These are phyloP conservation scores for Diadophis punctatus DNA, from an alignment of 2,113 vertebrate genomes.

Conservation along the genomic window DNA sequence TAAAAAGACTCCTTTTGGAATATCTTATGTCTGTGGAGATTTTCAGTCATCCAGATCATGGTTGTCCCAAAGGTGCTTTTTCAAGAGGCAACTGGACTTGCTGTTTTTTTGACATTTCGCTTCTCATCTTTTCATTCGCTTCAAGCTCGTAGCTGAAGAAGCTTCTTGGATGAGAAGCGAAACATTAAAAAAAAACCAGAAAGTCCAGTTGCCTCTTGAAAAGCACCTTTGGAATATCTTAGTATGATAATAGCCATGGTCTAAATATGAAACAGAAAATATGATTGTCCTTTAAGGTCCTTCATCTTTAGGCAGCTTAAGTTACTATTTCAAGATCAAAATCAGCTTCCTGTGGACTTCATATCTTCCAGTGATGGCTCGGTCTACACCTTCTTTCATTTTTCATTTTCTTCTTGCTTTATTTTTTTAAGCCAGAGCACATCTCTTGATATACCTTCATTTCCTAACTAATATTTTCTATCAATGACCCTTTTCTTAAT, in stretches of 20 bases:
- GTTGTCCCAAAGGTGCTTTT: too few relatives aligned
- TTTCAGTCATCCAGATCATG: too few relatives aligned
- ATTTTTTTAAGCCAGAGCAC: constrained; percentile 36
- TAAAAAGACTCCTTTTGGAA: background rate
- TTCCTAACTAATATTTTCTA: constrained; percentile 61
- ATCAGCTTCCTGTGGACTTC: background rate
- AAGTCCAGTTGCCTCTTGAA: too few relatives aligned
- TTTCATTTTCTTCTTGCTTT: constrained; percentile 48
- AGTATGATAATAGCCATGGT: background rate
- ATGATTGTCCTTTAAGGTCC: constrained; percentile 1
- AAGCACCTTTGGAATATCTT: background rate
- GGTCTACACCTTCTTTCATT: background rate
- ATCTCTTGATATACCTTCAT: constrained; percentile 39
- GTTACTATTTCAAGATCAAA: background rate
- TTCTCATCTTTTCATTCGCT: too few relatives aligned
- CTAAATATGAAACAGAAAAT: background rate
- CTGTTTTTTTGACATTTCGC: too few relatives aligned
- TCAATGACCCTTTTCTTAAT: constrained; percentile 41
- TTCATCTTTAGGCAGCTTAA: constrained; percentile 1
- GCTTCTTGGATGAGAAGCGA: too few relatives aligned
- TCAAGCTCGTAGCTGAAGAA: too few relatives aligned
- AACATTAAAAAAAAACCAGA: too few relatives aligned
- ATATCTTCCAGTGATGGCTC: background rate
- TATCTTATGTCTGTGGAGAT: too few relatives aligned
- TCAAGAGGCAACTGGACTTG: too few relatives aligned